Base-by-base conservation (phyloP, 2,888 invertebrate genomes). In the Tenthredo mesomela region DNA sequence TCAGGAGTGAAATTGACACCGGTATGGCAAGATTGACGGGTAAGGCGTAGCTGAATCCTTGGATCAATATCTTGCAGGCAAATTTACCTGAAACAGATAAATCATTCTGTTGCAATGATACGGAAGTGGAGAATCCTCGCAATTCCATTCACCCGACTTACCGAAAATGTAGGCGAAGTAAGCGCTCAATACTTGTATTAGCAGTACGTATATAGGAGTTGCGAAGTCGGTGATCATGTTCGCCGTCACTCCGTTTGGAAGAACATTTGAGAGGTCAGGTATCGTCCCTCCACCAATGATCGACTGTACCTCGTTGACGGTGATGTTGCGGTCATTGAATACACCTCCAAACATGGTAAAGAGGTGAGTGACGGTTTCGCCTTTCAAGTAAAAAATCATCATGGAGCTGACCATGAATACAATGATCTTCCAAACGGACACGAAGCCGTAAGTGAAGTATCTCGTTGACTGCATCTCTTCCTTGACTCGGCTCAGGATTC, bases 1-100 rank as follows among this genome's bases (percentile, higher is more conserved):
- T 98, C 88, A 98, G 94, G 82, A 98, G 93, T 5, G 98, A 98
- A 33, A 99, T 97, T 1, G 97, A 96, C n/a, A 98, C 95, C 0
- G 99, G 99, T 85, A 98, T 97, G 0, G 98, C 97, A 86, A 99
- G 95, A 93, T 98, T 98, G 9, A 99, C 97, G 0, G 99, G 99
- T 89, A 99, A 97, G 0, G 99, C 98, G 92, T 98, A 99, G 92
- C 99, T 98, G 94, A 99, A 98, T 29, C 98, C 97, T 94, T 99
- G 99, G 88, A 99, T 99, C 90, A 98, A 96, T 90, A 99, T 98
- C 94, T 98, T 98, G 94, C 99, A 98, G 2, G 98, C 98, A 89
- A 98, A 98, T 94, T 99, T 99, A 87, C 98, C 95, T 94, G 93
- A 82, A 89, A 88, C 40, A 89, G 89, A 86, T 80, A 84, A 33